phyloP scores from a whole-genome alignment of 30 jellyfish, hydroid and myxozoan genomes.

The Mastigias papua region DNA sequence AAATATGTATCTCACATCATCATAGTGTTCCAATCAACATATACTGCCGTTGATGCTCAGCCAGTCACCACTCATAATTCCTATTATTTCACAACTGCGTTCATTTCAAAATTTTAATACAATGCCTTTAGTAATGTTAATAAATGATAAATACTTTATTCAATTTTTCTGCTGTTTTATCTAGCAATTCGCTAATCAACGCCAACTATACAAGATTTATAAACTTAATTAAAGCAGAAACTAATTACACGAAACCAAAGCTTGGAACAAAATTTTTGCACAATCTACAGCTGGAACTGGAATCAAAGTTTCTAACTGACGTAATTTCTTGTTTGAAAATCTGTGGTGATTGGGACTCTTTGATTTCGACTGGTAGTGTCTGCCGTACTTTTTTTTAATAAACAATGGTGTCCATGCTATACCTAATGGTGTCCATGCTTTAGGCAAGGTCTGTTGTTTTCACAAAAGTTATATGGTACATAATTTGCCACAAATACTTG shows the following conservation, averaged over 20 bases:
- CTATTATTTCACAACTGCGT: no score
- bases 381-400: not conserved
- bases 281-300: not conserved
- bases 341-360: not conserved
- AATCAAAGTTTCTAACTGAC: not conserved
- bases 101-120: no score
- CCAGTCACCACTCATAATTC: no score
- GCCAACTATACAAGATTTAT: not conserved
- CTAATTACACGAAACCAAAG: not conserved
- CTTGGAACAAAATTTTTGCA: not conserved
- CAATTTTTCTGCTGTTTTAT: not conserved
- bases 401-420: not conserved
- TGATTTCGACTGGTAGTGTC: not conserved
- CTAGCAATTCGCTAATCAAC: not conserved
- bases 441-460: not conserved
- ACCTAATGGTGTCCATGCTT: not conserved
- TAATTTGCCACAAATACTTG: no score
- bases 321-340: not conserved
- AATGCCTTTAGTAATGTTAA: no score
- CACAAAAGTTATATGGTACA: no score
- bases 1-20: no score
- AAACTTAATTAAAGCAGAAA: not conserved
- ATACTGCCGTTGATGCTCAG: no score
- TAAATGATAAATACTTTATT: not conserved
- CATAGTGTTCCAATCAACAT: no score